Conservation (phyloP, 1,140 invertebrate genomes). For the Littorina saxatilis region DNA sequence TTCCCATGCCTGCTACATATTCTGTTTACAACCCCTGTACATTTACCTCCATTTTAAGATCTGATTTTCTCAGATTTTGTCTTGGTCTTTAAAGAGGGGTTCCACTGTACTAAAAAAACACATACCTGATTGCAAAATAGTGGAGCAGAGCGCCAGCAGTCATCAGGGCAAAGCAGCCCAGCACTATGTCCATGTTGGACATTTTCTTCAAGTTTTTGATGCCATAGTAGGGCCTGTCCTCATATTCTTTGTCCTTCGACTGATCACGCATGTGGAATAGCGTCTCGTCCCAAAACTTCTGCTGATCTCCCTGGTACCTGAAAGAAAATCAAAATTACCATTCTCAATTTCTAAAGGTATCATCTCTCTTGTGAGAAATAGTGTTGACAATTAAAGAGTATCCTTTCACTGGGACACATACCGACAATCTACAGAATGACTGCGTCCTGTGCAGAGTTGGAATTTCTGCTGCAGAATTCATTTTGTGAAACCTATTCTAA, state of each 20-base stretch:
- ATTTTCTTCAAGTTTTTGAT: constrained; percentile 1
- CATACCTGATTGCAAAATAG: constrained; percentile 13
- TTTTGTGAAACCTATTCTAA: no score
- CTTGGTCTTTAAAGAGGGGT: no score
- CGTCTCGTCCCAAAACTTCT: constrained; percentile 33
- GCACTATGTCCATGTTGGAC: constrained; percentile 19
- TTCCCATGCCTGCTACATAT: no score
- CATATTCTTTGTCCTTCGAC: constrained; percentile 27
- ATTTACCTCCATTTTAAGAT: no score
- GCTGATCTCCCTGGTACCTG: constrained; percentile 14
- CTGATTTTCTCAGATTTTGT: no score
- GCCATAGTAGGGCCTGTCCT: constrained; percentile 27
- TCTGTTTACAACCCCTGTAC: no score
- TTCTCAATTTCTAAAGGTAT: not conserved
- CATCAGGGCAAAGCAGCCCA: constrained; percentile 26
- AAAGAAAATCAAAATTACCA: not conserved
- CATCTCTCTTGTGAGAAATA: no score
- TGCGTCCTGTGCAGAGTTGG: no score
- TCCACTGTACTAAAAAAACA: no score
- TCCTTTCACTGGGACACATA: not conserved
- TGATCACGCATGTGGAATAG: constrained; percentile 25
- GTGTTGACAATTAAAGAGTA: not conserved
- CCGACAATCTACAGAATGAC: no score
- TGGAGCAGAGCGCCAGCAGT: not conserved
- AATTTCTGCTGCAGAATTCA: no score